These are phyloP conservation scores for Ptyas mucosa DNA, from an alignment of 2,113 vertebrate species.

Conservation along the genomic window DNA sequence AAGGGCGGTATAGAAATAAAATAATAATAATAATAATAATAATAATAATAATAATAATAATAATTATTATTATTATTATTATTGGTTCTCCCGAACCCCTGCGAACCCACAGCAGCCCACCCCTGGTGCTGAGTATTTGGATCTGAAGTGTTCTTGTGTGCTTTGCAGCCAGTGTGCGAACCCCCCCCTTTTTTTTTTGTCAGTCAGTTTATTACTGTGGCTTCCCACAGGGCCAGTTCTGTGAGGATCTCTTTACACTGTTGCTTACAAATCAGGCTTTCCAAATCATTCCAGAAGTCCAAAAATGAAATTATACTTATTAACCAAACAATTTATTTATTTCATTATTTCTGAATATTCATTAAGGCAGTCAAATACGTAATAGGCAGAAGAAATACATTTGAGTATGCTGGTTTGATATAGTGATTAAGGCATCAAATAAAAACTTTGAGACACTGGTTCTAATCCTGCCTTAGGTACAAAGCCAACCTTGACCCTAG, in stretches of 20 bases:
- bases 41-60: too few relatives aligned
- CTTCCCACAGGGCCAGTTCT: neutral
- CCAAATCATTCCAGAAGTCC: neutral
- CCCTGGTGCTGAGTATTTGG: neutral
- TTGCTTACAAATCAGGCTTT: neutral
- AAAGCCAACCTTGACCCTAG: neutral
- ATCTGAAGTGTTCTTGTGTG: neutral
- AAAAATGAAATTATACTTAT: neutral
- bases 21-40: too few relatives aligned
- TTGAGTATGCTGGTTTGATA: neutral
- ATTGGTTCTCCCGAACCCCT: too few relatives aligned
- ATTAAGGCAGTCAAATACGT: neutral
- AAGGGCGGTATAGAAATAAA: too few relatives aligned
- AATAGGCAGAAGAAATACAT: neutral
- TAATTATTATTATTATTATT: too few relatives aligned
- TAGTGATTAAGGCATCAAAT: neutral
- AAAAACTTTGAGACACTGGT: neutral
- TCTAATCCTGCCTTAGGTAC: neutral
- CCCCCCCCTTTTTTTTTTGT: neutral
- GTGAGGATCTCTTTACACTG: neutral
- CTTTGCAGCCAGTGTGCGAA: neutral
- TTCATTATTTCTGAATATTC: neutral
- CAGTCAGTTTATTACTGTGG: neutral
- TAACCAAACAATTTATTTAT: neutral
- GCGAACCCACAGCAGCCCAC: too few relatives aligned